A percentile compares a stretch with the other conserved stretches of the same genome.
These are phyloP conservation scores for Poecile montanus DNA, from an alignment of 2,797 vertebrate genomes.

Conservation along the genomic window DNA sequence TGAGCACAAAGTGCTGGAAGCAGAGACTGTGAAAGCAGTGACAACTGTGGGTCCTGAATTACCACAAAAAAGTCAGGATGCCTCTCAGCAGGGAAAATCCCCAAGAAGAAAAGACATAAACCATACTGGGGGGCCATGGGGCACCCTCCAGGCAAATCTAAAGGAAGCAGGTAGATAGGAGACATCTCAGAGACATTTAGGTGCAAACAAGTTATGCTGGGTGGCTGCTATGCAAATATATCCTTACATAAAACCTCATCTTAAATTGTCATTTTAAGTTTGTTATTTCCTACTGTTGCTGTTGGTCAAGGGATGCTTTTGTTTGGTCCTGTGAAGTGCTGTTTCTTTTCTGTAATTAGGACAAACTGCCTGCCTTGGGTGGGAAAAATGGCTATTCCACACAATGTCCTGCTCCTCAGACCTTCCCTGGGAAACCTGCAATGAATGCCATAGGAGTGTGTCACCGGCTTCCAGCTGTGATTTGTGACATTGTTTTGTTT, in stretches of 20 bases:
- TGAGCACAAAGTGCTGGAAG: neutral
- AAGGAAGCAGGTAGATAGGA: neutral
- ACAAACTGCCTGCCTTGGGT: neutral
- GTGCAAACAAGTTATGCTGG: neutral
- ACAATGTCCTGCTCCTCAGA: neutral
- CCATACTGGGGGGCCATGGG: accelerated
- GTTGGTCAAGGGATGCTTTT: neutral
- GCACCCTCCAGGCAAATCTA: neutral
- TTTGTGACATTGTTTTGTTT: neutral
- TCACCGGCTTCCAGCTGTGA: neutral
- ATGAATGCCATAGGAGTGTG: neutral
- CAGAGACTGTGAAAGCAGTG: neutral
- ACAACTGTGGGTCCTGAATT: neutral
- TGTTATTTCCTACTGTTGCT: neutral
- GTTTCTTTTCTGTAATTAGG: neutral
- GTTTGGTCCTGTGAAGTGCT: neutral
- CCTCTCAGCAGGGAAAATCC: neutral
- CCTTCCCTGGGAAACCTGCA: neutral
- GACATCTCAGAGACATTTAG: neutral
- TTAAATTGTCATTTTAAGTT: neutral
- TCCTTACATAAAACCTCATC: neutral
- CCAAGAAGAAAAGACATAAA: neutral
- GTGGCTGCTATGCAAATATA: neutral
- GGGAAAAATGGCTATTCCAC: neutral
- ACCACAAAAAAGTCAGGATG: neutral